Base-by-base conservation (phyloP, 2,113 vertebrate genomes). In the Podarcis cretensis region DNA sequence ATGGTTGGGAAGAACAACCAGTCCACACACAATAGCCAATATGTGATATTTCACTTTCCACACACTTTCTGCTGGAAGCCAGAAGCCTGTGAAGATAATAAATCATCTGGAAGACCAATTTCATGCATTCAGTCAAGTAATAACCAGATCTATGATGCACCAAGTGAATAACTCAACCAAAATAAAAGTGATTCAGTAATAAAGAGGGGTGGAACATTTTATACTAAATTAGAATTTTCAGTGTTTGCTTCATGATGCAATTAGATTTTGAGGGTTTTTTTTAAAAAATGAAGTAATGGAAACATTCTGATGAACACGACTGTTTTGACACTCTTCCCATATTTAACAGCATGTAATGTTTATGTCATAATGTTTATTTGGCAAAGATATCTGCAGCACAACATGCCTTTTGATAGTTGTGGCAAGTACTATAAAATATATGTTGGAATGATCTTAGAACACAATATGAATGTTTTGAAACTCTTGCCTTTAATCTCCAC, bases 331-430 rank as follows among this genome's bases (percentile, higher is more conserved):
- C 77, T 81, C 63, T 32, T 84, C 59, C 37, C 71, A 87, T 89
- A 93, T 93, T 83, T 94, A 92, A 90, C 90, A 92, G 63, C 78
- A 88, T 89, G 86, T 63, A 92, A 87, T 90, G 69, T 79, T 83
- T 93, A 68, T 91, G 25, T 87, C 92, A 91, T 57, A 93, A 16
- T 92, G 94, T 93, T 93, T 93, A 83, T 90, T 92, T 94, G 90
- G 92, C 6, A 0, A 77, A 90, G 73, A 63, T 89, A 90, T 93
- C 90, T 91, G 32, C 59, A 86, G 86, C 94, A 89, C 89, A 94
- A 90, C 86, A 57, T 73, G 91, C 81, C 88, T 88, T 89, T 30
- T 87, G 87, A 84, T 94, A 91, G 91, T 91, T 93, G 54, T 92
- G 92, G 54, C 81, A 91, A 92, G 92, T 94, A 91, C 13, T 87